A percentile compares a stretch with the other conserved stretches of the same genome.
These are phyloP conservation scores for Microtus richardsoni DNA, from an alignment of 2,113 vertebrate genomes.

Conservation along the genomic window DNA sequence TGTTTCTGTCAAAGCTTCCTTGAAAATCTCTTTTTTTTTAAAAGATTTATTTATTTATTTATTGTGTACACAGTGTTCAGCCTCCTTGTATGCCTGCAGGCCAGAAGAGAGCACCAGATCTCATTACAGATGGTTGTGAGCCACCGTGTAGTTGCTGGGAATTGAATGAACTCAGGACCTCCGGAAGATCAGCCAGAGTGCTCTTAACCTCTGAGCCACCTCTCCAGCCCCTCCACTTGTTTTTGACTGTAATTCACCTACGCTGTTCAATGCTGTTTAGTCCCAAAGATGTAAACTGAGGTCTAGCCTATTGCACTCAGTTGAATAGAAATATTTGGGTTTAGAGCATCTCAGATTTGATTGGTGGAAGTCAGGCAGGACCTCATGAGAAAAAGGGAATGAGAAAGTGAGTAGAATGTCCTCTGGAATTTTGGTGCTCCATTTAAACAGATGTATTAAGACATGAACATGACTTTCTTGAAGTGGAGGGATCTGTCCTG, in stretches of 20 bases:
- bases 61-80: no score
- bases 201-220: no score
- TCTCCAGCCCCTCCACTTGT: not conserved
- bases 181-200: no score
- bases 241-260: conserved; percentile 32
- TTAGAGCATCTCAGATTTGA: not conserved
- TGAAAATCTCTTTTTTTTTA: not conserved
- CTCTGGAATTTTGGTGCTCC: not conserved
- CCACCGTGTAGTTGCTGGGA: no score
- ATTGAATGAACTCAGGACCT: no score
- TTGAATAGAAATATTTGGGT: not conserved
- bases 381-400: not conserved
- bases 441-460: not conserved
- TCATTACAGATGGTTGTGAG: no score
- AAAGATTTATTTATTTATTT: no score
- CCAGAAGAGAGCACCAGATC: no score
- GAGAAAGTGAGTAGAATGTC: not conserved
- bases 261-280: not conserved
- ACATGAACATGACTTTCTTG: not conserved
- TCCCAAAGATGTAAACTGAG: not conserved
- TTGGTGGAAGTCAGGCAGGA: not conserved
- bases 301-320: not conserved
- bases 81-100: no score
- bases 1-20: conserved; percentile 24
- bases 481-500: not conserved